Evolutionary conservation across 2,113 vertebrate genomes (phyloP), one percentile per base, ranked within the genome.

Genomic region (Tursiops truncatus): DNA sequence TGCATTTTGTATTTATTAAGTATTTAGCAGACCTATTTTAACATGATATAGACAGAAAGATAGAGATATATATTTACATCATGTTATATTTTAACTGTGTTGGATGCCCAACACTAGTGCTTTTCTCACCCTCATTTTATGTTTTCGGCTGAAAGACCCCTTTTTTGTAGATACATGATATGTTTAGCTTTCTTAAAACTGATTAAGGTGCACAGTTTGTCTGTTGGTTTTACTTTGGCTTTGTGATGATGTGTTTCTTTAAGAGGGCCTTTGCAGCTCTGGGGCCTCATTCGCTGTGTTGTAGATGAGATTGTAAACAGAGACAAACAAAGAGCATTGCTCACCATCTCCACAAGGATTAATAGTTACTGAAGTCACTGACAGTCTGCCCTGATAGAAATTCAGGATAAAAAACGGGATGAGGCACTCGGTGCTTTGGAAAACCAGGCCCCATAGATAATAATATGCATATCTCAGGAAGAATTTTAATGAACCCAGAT

Each of bases 1-100:
- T 76, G 4, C 1, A 70, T 58, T 94, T 92, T 96, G 14, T 10
- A 79, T 74, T 82, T 21, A 67, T 77, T 95, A 85, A 67, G 2
- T n/a, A 44, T 68, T 47, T 63, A 67, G 41, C 28, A 63, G 70
- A 89, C 1, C 2, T 74, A 44, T 67, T 71, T 93, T 63, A 95
- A 68, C 2, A 20, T 33, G 13, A 63, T 14, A 60, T 28, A 62
- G 13, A 65, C 5, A 21, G 0, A 50, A 74, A 25, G n/a, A 63
- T 18, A 8, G 36, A 73, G 6, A 8, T 63, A 25, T 31, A 41
- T 23, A 33, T 79, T 79, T 56, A 79, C n/a, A 31, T 25, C 26
- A 38, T 53, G 25, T 50, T 31, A 47, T 95, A 44, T 77, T 77
- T n/a, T 76, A 85, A 33, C 12, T 13, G 31, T 21, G 20, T 36